phyloP scores from a whole-genome alignment of 1,140 invertebrate genomes.

The Sarcophaga bullata region DNA sequence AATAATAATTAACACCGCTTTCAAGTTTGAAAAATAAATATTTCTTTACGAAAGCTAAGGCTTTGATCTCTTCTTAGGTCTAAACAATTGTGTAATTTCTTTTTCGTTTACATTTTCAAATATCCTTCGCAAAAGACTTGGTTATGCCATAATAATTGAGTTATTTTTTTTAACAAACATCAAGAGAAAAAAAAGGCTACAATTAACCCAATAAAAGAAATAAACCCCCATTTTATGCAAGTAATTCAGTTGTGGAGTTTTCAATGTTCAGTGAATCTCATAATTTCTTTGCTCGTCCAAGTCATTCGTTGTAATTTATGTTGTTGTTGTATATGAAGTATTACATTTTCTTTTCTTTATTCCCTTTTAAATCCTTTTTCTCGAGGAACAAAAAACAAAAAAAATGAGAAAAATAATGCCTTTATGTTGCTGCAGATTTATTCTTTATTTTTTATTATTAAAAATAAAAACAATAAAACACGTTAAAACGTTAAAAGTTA shows the following conservation, averaged over 20 bases:
- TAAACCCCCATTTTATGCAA: conserved; percentile 23
- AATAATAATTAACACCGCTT: too few species aligned
- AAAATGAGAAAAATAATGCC: conserved; percentile 5
- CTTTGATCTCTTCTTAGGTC: too few species aligned
- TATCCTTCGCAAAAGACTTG: neutral
- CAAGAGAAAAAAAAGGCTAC: neutral
- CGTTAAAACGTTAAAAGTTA: too few species aligned
- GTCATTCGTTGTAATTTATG: conserved; percentile 31
- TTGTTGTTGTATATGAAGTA: conserved; percentile 37
- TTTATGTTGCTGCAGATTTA: conserved; percentile 37
- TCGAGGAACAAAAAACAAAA: too few species aligned
- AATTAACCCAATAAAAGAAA: conserved; percentile 18
- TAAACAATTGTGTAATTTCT: neutral
- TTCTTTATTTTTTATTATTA: neutral
- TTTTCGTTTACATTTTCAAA: neutral
- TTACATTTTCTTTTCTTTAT: neutral
- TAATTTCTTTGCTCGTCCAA: neutral
- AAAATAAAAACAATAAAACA: too few species aligned
- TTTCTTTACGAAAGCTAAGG: too few species aligned
- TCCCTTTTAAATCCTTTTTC: too few species aligned
- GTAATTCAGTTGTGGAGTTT: neutral
- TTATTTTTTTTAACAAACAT: neutral
- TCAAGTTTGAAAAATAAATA: too few species aligned
- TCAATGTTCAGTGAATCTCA: neutral
- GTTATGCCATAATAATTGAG: neutral